Conservation (phyloP, 2,797 vertebrate species). For the Sebastes miniatus region DNA sequence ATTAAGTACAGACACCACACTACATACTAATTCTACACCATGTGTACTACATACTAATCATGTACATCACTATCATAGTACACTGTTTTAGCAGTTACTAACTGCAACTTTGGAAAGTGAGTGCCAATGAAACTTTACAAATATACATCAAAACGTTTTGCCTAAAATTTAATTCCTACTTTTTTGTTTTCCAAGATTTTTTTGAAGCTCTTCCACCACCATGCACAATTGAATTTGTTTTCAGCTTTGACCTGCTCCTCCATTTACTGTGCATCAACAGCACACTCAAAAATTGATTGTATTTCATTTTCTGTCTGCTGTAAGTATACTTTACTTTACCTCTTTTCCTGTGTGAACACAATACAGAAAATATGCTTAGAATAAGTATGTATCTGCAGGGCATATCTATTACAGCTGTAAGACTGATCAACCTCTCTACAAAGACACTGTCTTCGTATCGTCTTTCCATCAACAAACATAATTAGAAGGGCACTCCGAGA, state of each 20-base stretch:
- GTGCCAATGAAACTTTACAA: not conserved
- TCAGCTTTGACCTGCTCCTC: not conserved
- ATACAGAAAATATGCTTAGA: not conserved
- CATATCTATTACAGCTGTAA: slow-evolving; percentile 48
- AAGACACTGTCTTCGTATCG: not conserved
- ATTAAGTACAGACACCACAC: not conserved
- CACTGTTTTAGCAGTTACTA: not conserved
- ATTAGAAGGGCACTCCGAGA: not conserved
- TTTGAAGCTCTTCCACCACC: not conserved
- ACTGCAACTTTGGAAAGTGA: not conserved
- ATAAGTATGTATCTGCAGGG: not conserved
- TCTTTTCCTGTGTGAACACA: not conserved
- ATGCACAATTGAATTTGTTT: not conserved
- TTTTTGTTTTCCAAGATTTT: not conserved
- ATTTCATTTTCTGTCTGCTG: not conserved
- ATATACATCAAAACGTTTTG: not conserved
- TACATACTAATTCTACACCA: not conserved
- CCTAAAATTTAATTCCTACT: not conserved
- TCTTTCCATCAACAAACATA: slow-evolving; percentile 26
- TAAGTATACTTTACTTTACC: not conserved
- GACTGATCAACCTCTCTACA: slow-evolving; percentile 22
- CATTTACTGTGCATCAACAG: not conserved
- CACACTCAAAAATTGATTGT: not conserved
- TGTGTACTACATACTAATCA: not conserved
- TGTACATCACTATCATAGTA: not conserved